Conservation (phyloP, 2,888 invertebrate genomes). For the Drosophila pegasa region DNA sequence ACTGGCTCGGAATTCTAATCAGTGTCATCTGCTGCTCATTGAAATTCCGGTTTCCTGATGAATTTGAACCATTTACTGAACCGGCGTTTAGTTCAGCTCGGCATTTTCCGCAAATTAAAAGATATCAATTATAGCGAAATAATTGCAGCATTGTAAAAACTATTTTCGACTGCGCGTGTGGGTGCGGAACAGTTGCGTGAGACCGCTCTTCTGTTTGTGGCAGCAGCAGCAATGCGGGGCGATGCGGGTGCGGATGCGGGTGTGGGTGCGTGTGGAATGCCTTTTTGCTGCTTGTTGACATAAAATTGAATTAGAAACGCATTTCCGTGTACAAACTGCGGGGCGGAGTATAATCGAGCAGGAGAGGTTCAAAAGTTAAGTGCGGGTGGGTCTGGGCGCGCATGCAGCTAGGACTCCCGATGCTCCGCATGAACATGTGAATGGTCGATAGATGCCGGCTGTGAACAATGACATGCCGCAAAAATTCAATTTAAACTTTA, state of each 20-base stretch:
- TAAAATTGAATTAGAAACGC: constrained; percentile 76
- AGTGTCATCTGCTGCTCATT: constrained; percentile 12
- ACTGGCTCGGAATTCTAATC: constrained; percentile 15
- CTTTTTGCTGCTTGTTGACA: constrained; percentile 57
- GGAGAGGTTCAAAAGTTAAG: constrained; percentile 15
- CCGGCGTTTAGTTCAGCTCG: constrained; percentile 36
- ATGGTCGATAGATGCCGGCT: constrained; percentile 48
- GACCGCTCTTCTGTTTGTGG: constrained; percentile 49
- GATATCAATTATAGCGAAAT: constrained; percentile 72
- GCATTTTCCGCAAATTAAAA: constrained; percentile 69
- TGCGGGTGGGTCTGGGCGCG: constrained; percentile 13
- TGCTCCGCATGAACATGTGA: constrained; percentile 17
- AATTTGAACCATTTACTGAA: constrained; percentile 22
- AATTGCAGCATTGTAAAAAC: constrained; percentile 57
- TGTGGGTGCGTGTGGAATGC: constrained; percentile 31
- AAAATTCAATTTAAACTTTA: constrained; percentile 78
- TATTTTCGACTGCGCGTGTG: constrained; percentile 16
- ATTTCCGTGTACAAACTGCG: constrained; percentile 59
- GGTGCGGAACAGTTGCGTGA: constrained; percentile 30
- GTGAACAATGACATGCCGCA: constrained; percentile 75
- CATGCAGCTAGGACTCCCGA: constrained; percentile 6
- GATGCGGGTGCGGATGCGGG: constrained; percentile 37
- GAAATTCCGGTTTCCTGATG: constrained; percentile 5
- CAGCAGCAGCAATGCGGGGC: constrained; percentile 28
- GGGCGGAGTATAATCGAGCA: background rate